Base-by-base conservation (phyloP, 2,797 vertebrate species). In the Chaenodraco wilsoni region DNA sequence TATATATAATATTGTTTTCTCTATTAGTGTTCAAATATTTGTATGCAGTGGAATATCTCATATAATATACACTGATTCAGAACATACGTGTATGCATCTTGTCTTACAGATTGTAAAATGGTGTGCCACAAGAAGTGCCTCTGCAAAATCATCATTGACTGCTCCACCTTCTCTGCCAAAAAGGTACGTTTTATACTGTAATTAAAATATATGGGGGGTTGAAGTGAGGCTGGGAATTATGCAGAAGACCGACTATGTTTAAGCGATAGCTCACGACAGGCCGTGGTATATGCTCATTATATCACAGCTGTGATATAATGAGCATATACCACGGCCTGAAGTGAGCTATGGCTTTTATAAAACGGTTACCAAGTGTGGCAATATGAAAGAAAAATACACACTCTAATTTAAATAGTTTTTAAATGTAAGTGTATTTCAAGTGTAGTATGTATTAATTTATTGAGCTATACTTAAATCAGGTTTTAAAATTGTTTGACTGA, bases 101-200 rank as follows among this genome's bases (percentile, higher is more conserved):
- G 41, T 57, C 15, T 78, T 63, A 41, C 60, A 99, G 98, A 93
- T 84, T 99, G 98, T 90, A 99, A 99, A 90, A 94, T 98, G 96
- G 96, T 96, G 54, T 99, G 97, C 90, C 98, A 99, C 92, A 99
- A 97, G 94, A 99, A 99, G 79, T 99, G 98, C 69, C 89, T 98
- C 77, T 83, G 82, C 81, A 98, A 97, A 93, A 96, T 99, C 66
- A 91, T 94, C 87, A 96, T 84, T 0, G 93, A 90, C 88, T 99
- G 98, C 84, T 93, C 92, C 17, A 94, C 95, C 43, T 94, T 92
- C 41, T 92, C 85, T 55, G 91, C 90, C 54, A 97, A 93, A 89
- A 98, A 97, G 96, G 98, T 99, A 79, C 0, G 65, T 68, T 59
- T 62, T 67, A 64, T 64, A 13, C 52, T 5, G 10, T 58, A 31